These are phyloP conservation scores for Martes martes DNA, from an alignment of 2,113 vertebrate species.

Conservation along the genomic window DNA sequence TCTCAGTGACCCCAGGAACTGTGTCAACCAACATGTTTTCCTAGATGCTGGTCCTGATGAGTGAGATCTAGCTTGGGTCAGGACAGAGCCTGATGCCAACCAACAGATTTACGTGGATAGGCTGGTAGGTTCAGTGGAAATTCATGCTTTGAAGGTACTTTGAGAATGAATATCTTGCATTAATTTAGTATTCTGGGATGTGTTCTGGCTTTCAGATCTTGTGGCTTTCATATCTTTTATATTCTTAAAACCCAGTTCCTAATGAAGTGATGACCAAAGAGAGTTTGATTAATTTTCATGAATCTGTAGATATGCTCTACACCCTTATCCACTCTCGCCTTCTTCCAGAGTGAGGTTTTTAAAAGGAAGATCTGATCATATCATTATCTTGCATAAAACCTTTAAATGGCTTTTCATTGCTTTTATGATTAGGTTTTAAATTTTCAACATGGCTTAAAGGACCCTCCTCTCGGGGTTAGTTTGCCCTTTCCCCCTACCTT, in stretches of 20 bases:
- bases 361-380: not conserved
- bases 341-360: not conserved
- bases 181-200: not conserved
- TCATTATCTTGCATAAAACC: not conserved
- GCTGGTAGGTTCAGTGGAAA: not conserved
- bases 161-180: not conserved
- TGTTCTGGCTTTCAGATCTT: not conserved
- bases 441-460: not conserved
- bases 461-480: not conserved
- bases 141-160: not conserved
- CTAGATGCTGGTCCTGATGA: not conserved
- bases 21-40: not conserved
- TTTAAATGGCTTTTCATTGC: not conserved
- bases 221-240: not conserved
- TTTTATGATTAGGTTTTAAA: not conserved
- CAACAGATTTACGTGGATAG: not conserved
- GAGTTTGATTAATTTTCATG: not conserved
- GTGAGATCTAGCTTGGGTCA: not conserved
- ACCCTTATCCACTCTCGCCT: not conserved
- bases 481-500: not conserved
- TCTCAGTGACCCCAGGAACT: not conserved
- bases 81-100: not conserved
- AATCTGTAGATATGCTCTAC: not conserved
- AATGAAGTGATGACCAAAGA: not conserved
- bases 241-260: not conserved